Evolutionary conservation across 2,797 vertebrate genomes (phyloP), one percentile per base, ranked within the genome.

Genomic region (Bradypodion pumilum): DNA sequence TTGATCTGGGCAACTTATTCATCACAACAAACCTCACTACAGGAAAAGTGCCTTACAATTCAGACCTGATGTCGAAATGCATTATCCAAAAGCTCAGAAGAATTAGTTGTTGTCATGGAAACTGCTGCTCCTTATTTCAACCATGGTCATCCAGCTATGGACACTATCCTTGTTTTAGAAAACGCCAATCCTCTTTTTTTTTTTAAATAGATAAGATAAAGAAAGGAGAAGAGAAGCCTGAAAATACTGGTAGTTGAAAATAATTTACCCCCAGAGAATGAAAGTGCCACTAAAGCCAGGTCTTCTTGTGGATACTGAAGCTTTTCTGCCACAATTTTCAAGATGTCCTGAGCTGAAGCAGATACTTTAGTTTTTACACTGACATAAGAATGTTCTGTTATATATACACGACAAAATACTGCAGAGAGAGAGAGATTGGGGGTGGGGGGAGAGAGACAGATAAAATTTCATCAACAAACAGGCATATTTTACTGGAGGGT

Each of bases 401-500:
- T 92, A 68, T 99, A 98, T 73, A 99, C 97, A 0, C 96, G 98
- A 90, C 98, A 99, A 94, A 98, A 95, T 90, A 97, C 98, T 99
- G 95, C 80, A 86, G n/a, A n/a, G n/a, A n/a, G n/a, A n/a, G n/a
- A n/a, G n/a, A n/a, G n/a, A n/a, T n/a, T n/a, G n/a, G n/a, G n/a
- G n/a, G n/a, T n/a, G n/a, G n/a, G n/a, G 25, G 92, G 78, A n/a
- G n/a, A 87, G 82, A 92, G 74, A 86, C 82, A 82, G 66, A 62
- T 59, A 68, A 44, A 46, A 63, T 40, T 77, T 42, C 19, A 81
- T 77, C 9, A 76, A 12, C 0, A 60, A 65, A 80, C 25, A 59
- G 4, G 35, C 9, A 76, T 10, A 7, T 0, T 13, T 46, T 15
- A 82, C 35, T 4, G 70, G 19, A 46, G 77, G 46, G 40, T 60